Percentiles rank a stretch among this genome's conserved stretches.
phyloP scores from a whole-genome alignment of 2,113 vertebrate genomes.

The Pseudonaja textilis region DNA sequence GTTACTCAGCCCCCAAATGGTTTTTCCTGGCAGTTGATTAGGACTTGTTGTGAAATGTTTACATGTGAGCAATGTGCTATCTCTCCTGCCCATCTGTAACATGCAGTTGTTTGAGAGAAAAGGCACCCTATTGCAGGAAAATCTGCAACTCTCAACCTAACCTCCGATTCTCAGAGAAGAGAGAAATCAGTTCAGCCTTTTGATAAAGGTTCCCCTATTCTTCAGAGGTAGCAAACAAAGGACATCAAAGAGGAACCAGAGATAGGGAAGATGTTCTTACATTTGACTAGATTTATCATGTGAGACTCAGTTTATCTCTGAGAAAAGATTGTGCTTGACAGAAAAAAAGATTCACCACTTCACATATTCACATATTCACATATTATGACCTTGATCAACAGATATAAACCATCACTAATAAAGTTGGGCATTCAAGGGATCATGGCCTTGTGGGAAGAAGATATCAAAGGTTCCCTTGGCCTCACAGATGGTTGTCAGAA shows the following conservation, averaged over 20 bases:
- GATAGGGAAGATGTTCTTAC: neutral
- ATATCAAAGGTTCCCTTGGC: neutral
- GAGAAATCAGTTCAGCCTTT: neutral
- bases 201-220: neutral
- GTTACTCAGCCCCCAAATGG: neutral
- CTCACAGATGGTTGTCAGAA: neutral
- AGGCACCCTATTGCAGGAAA: neutral
- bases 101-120: neutral
- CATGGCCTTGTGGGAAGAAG: neutral
- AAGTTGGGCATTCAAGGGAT: neutral
- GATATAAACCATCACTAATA: neutral
- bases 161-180: neutral
- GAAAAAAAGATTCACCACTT: neutral
- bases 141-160: neutral
- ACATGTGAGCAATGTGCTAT: neutral
- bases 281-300: neutral
- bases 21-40: neutral
- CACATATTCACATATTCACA: neutral
- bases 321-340: neutral
- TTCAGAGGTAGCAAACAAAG: neutral
- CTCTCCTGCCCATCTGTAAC: neutral
- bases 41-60: neutral
- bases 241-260: neutral
- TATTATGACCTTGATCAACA: neutral
- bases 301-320: neutral